phyloP scores from a whole-genome alignment of 2,888 invertebrate species.

The Nyleta sp. region DNA sequence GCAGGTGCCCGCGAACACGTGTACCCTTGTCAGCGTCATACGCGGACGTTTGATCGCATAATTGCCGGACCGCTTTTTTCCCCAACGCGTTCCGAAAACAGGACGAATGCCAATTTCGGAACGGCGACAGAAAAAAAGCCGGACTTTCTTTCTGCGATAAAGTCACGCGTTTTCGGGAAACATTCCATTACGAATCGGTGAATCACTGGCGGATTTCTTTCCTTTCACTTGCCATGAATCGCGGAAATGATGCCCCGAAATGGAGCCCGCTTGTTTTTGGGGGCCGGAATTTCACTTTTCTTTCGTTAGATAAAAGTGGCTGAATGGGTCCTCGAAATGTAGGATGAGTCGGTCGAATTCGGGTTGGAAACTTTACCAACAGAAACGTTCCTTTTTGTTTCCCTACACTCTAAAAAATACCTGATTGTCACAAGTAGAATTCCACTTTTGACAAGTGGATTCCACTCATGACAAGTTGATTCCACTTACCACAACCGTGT shows the following conservation, averaged over 20 bases:
- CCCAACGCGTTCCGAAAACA: not conserved
- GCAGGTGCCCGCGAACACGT: constrained; percentile 61
- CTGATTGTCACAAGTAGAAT: no score
- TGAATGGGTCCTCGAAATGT: constrained; percentile 23
- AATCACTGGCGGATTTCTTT: constrained; percentile 41
- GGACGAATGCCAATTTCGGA: not conserved
- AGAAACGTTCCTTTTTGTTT: no score
- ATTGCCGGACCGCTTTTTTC: constrained; percentile 5
- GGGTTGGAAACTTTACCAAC: no score
- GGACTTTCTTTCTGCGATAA: constrained; percentile 31
- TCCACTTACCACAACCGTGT: no score
- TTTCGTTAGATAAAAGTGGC: no score
- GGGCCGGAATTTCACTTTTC: no score
- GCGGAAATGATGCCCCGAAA: constrained; percentile 52
- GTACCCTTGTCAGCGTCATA: constrained; percentile 60
- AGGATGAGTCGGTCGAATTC: no score
- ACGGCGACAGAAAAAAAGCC: constrained; percentile 6
- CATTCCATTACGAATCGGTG: constrained; percentile 51
- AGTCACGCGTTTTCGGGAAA: constrained; percentile 40
- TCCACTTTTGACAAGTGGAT: no score
- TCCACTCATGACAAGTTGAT: no score
- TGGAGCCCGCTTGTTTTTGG: constrained; percentile 63
- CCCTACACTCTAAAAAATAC: no score
- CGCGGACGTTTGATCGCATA: constrained; percentile 53
- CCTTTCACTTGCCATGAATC: constrained; percentile 59